Evolutionary conservation across 2,113 vertebrate species (phyloP).

Genomic region (Cinclus cinclus): DNA sequence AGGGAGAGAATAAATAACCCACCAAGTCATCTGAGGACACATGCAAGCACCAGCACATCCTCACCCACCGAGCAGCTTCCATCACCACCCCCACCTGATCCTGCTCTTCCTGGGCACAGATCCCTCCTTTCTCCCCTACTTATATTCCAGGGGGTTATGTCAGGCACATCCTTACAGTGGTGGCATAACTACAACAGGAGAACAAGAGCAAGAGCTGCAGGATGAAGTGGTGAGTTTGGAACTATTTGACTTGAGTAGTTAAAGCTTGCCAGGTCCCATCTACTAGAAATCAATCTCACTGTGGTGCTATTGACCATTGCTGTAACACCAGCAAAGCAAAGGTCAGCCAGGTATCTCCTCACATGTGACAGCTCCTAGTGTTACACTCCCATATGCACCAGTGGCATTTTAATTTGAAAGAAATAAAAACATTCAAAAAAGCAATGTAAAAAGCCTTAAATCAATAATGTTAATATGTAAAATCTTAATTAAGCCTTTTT

Average conservation of each 20-base stretch:
- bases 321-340: accelerated
- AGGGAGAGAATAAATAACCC: slow-evolving; percentile 32
- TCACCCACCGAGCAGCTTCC: background rate
- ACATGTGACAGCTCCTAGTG: background rate
- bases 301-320: accelerated
- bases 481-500: background rate
- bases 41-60: background rate
- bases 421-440: background rate
- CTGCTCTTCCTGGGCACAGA: background rate
- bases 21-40: slow-evolving; percentile 7
- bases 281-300: background rate
- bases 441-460: background rate
- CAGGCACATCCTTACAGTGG: background rate
- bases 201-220: background rate
- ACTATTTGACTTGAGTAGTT: background rate
- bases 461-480: background rate
- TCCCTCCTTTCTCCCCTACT: background rate
- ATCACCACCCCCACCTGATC: background rate
- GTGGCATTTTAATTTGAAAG: background rate
- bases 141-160: background rate
- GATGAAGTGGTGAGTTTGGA: background rate
- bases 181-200: background rate
- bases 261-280: background rate
- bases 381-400: background rate
- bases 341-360: background rate